These are phyloP conservation scores for Varanus komodoensis DNA, from an alignment of 2,113 vertebrate genomes.

Conservation along the genomic window DNA sequence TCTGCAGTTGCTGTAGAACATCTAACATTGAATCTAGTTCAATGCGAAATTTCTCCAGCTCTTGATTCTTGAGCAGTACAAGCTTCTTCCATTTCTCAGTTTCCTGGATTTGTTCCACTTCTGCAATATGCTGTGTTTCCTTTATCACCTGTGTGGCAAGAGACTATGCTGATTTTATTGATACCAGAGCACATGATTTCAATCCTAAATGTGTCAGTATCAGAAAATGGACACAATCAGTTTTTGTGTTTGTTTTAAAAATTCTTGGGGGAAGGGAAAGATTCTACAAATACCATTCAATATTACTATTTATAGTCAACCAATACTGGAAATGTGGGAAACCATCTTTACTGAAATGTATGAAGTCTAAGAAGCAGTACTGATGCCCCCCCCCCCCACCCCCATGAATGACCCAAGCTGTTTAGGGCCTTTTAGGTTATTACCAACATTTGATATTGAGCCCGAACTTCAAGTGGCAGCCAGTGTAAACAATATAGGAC, in stretches of 20 bases:
- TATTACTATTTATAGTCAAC: too few relatives aligned
- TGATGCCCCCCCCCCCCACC: neutral
- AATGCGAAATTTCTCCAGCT: constrained; percentile 88
- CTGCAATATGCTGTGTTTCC: constrained; percentile 69
- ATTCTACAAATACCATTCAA: neutral
- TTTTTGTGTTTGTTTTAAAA: neutral
- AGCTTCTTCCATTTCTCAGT: constrained; percentile 84
- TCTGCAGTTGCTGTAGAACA: constrained; percentile 88
- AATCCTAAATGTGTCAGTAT: neutral
- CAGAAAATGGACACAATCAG: neutral
- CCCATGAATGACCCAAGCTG: too few relatives aligned
- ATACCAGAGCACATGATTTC: neutral
- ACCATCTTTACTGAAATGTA: neutral
- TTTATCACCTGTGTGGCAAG: constrained; percentile 79
- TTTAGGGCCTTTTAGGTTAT: too few relatives aligned
- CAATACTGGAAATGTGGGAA: neutral
- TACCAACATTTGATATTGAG: too few relatives aligned
- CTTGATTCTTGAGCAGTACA: constrained; percentile 85
- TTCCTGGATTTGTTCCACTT: constrained; percentile 77
- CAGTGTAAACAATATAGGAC: too few relatives aligned
- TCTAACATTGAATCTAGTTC: constrained; percentile 94
- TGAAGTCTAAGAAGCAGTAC: neutral
- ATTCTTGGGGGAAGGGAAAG: too few relatives aligned
- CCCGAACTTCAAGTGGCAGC: too few relatives aligned
- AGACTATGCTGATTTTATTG: neutral